Base-by-base conservation (phyloP, 2,888 invertebrate species). In the Antheraea assamensis region DNA sequence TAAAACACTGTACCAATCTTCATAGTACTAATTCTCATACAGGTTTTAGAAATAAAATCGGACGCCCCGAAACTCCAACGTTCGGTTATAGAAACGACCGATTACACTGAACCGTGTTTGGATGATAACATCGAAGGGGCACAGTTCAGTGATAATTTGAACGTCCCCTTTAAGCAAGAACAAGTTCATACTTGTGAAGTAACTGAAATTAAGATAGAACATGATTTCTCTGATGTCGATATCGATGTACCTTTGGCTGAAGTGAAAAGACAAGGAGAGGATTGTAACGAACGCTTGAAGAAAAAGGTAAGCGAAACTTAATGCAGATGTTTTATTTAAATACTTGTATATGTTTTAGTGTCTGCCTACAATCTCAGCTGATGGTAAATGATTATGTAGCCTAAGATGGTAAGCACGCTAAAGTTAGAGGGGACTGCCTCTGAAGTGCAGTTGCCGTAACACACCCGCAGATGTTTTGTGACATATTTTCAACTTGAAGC, bases 151-250 rank as follows among this genome's bases (percentile, higher is more conserved):
- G 66, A 72, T 5, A 55, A 27, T 2, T 2, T 73, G 1, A 74
- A 74, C 7, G 24, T 42, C 7, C 5, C 21, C 27, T 55, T 31
- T 19, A 49, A 68, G 73, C 71, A 31, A 31, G 4, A 75, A 76
- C 55, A 55, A 55, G 55, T 47, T 30, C 19, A 47, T 17, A 35
- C 31, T 0, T 74, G 47, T 17, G 75, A 75, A 0, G 75, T 80
- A 0, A 88, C 84, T 0, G 87, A 90, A 17, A 75, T 91, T 0
- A 90, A 90, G 82, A 79, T 87, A 0, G 90, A 91, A 76, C 80
- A 81, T 7, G 86, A 88, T 5, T 80, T 76, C 8, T 86, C 86
- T 0, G 88, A 90, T 70, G 88, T 89, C 72, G 77, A 78, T 35
- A 31, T 68, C 0, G 87, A 87, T 24, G 17, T 83, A 0, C 88